These are phyloP conservation scores for Globodera ellingtonae DNA, from an alignment of 1,140 invertebrate species.

Conservation along the genomic window DNA sequence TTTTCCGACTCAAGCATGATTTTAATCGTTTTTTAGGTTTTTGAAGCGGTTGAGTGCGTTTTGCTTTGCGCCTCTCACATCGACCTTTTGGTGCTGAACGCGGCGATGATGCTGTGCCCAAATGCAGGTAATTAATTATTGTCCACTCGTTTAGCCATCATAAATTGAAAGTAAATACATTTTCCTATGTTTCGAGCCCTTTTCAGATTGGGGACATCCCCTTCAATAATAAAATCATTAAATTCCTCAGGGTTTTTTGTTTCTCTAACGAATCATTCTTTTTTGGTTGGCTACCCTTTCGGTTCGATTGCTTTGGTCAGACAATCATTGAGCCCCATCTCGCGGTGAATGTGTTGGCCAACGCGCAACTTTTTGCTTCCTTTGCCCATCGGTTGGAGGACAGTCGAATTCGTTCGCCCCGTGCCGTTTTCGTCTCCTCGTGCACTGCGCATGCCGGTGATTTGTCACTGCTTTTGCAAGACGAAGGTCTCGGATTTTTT, in stretches of 20 bases:
- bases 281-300: conserved; percentile 23
- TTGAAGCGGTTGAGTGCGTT: conserved; percentile 16
- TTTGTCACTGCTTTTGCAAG: conserved; percentile 15
- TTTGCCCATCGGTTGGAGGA: conserved; percentile 22
- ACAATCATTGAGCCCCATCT: conserved; percentile 31
- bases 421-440: conserved; percentile 35
- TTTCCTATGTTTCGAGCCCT: no score
- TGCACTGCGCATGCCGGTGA: conserved; percentile 30
- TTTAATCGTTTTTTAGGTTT: conserved; percentile 5
- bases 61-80: not conserved
- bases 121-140: not conserved
- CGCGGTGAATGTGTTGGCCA: conserved; percentile 31
- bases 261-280: not conserved
- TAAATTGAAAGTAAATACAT: no score
- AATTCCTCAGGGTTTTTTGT: no score
- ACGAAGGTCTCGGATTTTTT: conserved; percentile 3
- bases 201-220: no score
- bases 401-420: conserved; percentile 3
- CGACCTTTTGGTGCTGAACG: conserved; percentile 27
- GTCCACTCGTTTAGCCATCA: not conserved
- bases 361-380: conserved; percentile 30
- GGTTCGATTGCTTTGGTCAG: not conserved
- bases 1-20: not conserved
- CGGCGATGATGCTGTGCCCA: conserved; percentile 32
- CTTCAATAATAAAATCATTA: no score